Percentiles rank a stretch among this genome's conserved stretches.
These are phyloP conservation scores for Apus apus DNA, from an alignment of 2,113 vertebrate genomes.

Conservation along the genomic window DNA sequence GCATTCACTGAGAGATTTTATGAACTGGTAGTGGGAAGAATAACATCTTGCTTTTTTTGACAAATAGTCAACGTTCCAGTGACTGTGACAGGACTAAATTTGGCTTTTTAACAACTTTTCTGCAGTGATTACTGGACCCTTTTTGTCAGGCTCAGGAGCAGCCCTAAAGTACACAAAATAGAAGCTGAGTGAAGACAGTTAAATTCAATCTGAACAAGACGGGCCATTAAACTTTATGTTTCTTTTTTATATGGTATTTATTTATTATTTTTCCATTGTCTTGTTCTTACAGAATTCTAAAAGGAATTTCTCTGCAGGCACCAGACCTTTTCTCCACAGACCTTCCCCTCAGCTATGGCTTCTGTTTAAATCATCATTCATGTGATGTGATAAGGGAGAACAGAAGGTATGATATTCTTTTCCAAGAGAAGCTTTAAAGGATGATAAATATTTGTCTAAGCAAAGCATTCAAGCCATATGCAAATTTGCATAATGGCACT, in stretches of 20 bases:
- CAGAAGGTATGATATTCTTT: constrained; percentile 59
- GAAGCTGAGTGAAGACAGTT: background rate
- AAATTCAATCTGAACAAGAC: background rate
- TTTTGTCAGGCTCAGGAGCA: background rate
- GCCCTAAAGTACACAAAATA: too few species aligned
- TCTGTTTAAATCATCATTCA: constrained; percentile 25
- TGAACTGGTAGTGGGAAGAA: background rate
- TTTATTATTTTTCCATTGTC: background rate
- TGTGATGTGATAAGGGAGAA: constrained; percentile 5
- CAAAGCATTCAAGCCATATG: constrained; percentile 59
- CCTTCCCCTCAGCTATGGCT: constrained; percentile 3
- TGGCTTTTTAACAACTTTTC: background rate
- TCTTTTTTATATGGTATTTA: background rate
- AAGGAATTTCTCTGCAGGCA: background rate
- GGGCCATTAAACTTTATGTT: background rate
- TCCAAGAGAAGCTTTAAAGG: constrained; percentile 59
- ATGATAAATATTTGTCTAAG: constrained; percentile 80
- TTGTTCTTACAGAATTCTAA: background rate
- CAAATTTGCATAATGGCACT: constrained; percentile 75
- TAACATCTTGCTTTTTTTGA: background rate
- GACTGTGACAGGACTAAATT: background rate
- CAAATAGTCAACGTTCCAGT: background rate
- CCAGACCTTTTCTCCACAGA: background rate
- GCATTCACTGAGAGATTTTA: background rate
- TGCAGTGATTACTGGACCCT: background rate